Evolutionary conservation across 2,113 vertebrate species (phyloP).

Genomic region (Dryoscopus gambensis): DNA sequence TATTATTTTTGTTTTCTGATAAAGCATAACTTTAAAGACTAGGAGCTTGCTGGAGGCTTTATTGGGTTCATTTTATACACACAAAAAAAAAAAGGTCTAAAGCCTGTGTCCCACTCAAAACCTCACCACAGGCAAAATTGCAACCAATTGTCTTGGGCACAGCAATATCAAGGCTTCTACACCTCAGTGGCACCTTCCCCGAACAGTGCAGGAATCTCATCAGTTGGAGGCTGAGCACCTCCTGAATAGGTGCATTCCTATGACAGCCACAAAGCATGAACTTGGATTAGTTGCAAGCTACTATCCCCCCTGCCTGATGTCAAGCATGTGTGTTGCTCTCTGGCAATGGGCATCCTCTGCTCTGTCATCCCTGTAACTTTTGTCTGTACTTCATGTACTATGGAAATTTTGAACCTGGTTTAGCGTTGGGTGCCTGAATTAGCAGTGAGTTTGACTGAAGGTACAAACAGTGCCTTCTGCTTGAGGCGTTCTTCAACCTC

Average conservation of each 20-base stretch:
- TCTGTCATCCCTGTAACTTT: accelerated
- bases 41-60: neutral
- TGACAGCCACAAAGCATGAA: neutral
- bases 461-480: neutral
- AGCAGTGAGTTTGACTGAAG: neutral
- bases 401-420: neutral
- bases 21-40: neutral
- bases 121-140: neutral
- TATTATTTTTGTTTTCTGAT: neutral
- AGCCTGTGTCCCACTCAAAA: neutral
- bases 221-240: neutral
- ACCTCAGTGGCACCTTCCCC: neutral
- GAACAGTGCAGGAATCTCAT: neutral
- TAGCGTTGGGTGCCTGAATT: neutral
- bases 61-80: neutral
- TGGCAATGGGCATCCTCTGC: neutral
- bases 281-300: neutral
- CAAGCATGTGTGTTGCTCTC: neutral
- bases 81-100: neutral
- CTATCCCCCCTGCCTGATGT: neutral
- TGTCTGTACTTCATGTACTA: neutral
- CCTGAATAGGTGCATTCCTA: neutral
- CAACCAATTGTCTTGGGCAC: neutral
- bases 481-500: neutral
- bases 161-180: neutral